phyloP scores from a whole-genome alignment of 2,113 vertebrate genomes.

The Chaenogobius annularis region DNA sequence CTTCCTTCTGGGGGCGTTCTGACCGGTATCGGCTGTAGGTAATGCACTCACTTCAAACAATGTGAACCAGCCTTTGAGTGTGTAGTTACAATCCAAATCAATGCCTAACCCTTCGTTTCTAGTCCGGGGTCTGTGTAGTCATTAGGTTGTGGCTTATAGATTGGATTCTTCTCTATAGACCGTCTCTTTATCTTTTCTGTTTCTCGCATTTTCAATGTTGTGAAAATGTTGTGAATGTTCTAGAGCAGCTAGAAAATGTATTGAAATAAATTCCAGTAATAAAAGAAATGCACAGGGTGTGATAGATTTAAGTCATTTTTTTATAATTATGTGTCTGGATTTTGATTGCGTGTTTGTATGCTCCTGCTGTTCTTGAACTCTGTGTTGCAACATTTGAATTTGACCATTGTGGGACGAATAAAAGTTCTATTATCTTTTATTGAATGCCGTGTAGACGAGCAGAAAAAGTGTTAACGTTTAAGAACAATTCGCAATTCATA shows the following conservation, averaged over 20 bases:
- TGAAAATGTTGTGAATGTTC: background rate
- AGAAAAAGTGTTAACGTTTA: too few species aligned
- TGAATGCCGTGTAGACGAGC: too few species aligned
- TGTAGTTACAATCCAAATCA: conserved; percentile 58
- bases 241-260: background rate
- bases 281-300: too few species aligned
- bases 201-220: conserved; percentile 3
- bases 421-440: too few species aligned
- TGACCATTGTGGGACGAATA: too few species aligned
- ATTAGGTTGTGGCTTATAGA: conserved; percentile 21
- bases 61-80: conserved; percentile 26
- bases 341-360: too few species aligned
- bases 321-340: too few species aligned
- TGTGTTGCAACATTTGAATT: too few species aligned
- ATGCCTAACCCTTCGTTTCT: conserved; percentile 34
- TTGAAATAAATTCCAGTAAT: background rate
- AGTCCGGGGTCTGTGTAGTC: conserved; percentile 30
- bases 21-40: conserved; percentile 7
- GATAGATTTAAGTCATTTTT: too few species aligned
- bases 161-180: background rate
- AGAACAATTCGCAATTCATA: too few species aligned
- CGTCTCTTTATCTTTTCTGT: background rate
- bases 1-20: conserved; percentile 11
- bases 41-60: conserved; percentile 13
- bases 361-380: too few species aligned